phyloP scores from a whole-genome alignment of 2,797 vertebrate species.

The Periophthalmus magnuspinnatus region DNA sequence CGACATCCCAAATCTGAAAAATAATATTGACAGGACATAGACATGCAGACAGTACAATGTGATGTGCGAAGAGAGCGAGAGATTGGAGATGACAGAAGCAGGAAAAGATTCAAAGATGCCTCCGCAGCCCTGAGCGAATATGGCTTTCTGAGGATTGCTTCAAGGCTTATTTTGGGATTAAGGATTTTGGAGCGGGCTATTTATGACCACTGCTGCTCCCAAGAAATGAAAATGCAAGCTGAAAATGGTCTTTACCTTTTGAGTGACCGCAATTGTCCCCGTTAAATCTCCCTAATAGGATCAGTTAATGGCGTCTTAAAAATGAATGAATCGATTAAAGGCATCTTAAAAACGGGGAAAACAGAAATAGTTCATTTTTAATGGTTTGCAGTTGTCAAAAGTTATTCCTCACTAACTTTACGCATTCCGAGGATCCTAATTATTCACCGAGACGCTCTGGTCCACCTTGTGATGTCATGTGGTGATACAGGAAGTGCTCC shows the following conservation, averaged over 20 bases:
- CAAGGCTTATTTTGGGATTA: conserved; percentile 25
- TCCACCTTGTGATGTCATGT: too few relatives aligned
- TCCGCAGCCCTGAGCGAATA: conserved; percentile 19
- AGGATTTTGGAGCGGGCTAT: conserved; percentile 17
- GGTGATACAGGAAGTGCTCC: too few relatives aligned
- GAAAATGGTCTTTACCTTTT: conserved; percentile 8
- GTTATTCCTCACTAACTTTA: too few relatives aligned
- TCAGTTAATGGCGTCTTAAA: neutral
- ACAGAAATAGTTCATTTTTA: too few relatives aligned
- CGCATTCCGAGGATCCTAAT: too few relatives aligned
- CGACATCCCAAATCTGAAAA: too few relatives aligned
- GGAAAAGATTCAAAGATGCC: conserved; percentile 15
- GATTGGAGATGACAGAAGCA: conserved; percentile 12
- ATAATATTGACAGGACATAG: neutral
- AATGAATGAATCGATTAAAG: conserved; percentile 3
- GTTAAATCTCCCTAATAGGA: conserved; percentile 2
- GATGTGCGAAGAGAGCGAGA: conserved; percentile 4
- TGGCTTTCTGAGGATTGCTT: conserved; percentile 16
- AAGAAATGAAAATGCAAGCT: neutral
- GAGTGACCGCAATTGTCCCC: neutral
- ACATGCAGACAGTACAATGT: conserved; percentile 3
- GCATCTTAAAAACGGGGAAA: too few relatives aligned
- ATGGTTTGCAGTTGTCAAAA: too few relatives aligned
- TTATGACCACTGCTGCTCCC: conserved; percentile 4
- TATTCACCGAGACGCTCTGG: too few relatives aligned